These are phyloP conservation scores for Diachasmimorpha longicaudata DNA, from an alignment of 1,140 invertebrate species.

Conservation along the genomic window DNA sequence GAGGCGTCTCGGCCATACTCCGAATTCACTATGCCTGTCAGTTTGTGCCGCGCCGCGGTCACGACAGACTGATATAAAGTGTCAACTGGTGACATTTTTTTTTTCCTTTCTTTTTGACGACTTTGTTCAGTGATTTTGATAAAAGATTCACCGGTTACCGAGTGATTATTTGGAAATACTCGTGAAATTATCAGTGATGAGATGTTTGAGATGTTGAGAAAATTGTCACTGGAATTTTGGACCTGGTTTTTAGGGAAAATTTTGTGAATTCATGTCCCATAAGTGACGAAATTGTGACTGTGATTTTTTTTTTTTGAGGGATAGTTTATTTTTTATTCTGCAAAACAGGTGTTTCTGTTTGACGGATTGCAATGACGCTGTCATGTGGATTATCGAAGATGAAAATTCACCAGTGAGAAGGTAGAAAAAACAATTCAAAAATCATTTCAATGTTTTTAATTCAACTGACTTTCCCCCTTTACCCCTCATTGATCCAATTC, in stretches of 20 bases:
- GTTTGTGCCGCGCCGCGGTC: slow-evolving; percentile 30
- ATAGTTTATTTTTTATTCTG: neutral
- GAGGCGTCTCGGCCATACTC: neutral
- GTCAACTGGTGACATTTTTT: neutral
- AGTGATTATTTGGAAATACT: no score
- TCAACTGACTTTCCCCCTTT: neutral
- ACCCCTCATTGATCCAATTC: neutral
- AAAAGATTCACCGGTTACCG: neutral
- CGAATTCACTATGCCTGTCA: slow-evolving; percentile 18
- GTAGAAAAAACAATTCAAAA: neutral
- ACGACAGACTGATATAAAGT: slow-evolving; percentile 11
- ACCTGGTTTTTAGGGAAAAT: no score
- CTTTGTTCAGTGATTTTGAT: neutral
- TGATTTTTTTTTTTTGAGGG: no score
- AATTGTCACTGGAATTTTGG: no score
- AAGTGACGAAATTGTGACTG: no score
- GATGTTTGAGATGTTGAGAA: no score
- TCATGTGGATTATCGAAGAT: neutral
- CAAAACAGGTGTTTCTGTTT: neutral
- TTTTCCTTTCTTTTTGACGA: neutral
- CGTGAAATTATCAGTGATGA: no score
- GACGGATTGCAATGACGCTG: neutral
- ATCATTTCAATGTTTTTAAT: neutral
- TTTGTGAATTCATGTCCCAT: no score
- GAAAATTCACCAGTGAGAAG: neutral